Base-by-base conservation (phyloP, 2,113 vertebrate genomes). In the Dolichallabes microphthalmus region DNA sequence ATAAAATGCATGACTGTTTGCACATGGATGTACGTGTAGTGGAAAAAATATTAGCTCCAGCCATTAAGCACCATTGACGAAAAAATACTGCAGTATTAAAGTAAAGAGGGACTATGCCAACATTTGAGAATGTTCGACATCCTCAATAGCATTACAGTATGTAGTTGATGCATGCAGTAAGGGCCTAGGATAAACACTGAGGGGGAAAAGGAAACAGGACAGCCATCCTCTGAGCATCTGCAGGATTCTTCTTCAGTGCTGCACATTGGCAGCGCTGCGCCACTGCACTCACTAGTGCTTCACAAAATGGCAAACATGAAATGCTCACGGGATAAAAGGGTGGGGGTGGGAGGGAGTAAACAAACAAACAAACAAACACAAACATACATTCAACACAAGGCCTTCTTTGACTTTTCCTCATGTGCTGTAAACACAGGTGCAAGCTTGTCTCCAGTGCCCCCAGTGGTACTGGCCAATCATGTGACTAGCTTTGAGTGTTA, bases 381-480 rank as follows among this genome's bases (percentile, higher is more conserved):
- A 88, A 93, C 93, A 94, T 96, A 97, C 95, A 97, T 96, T 96
- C 95, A 97, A 96, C 89, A 94, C 87, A 93, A 93, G 90, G 92
- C 93, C 92, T 93, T 90, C 93, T 64, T 71, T 87, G 82, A 86
- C 75, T 74, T 39, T 64, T 94, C 91, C 94, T 93, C 93, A 94
- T 93, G 91, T 88, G 94, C 91, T 93, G 86, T 91, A 92, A 86
- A 92, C 90, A 92, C 93, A 93, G 93, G 92, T 91, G 90, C 88
- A 91, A 80, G 91, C 91, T 93, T 93, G 80, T 82, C 50, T 88
- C 92, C 92, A 81, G 86, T 91, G 88, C 90, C 89, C 74, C 55
- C 39, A 55, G 15, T 85, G 80, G 77, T 82, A 79, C 73, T 78
- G 74, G 61, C 74, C 64, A 71, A 53, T 57, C 64, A 71, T 60